Conservation (phyloP, 2,113 vertebrate species). For the Spilogale gracilis region DNA sequence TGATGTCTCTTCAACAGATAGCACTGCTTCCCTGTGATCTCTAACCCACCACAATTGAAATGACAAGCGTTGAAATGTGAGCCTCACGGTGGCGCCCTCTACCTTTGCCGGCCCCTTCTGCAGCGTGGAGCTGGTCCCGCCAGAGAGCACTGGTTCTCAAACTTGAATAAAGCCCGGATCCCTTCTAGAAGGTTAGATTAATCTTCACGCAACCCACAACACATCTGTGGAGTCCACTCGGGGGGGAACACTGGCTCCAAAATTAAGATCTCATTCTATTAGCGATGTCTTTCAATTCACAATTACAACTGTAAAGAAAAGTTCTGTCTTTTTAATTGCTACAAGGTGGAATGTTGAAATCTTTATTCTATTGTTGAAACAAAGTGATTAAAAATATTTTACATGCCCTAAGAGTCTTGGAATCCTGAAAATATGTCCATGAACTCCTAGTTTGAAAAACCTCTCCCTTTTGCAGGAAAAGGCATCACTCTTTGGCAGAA, state of each 20-base stretch:
- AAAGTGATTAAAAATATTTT: slow-evolving; percentile 7
- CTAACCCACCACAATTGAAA: slow-evolving; percentile 87
- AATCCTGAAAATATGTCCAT: neutral
- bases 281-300: neutral
- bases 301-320: neutral
- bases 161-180: neutral
- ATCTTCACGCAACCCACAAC: neutral
- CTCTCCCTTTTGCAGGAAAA: slow-evolving; percentile 46
- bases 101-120: slow-evolving; percentile 78
- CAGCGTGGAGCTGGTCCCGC: neutral
- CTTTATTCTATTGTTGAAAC: slow-evolving; percentile 17
- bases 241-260: slow-evolving; percentile 1
- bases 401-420: slow-evolving; percentile 21
- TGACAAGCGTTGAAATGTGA: slow-evolving; percentile 90
- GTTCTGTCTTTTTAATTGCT: neutral
- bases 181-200: neutral
- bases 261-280: neutral
- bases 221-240: neutral
- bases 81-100: slow-evolving; percentile 87
- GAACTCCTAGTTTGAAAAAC: neutral
- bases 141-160: neutral
- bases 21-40: slow-evolving; percentile 89
- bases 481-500: slow-evolving; percentile 53
- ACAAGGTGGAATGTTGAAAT: neutral
- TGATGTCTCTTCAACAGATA: slow-evolving; percentile 88